A percentile compares a stretch with the other conserved stretches of the same genome.
Conservation (phyloP, 2,797 vertebrate species). For the Florisuga fusca region DNA sequence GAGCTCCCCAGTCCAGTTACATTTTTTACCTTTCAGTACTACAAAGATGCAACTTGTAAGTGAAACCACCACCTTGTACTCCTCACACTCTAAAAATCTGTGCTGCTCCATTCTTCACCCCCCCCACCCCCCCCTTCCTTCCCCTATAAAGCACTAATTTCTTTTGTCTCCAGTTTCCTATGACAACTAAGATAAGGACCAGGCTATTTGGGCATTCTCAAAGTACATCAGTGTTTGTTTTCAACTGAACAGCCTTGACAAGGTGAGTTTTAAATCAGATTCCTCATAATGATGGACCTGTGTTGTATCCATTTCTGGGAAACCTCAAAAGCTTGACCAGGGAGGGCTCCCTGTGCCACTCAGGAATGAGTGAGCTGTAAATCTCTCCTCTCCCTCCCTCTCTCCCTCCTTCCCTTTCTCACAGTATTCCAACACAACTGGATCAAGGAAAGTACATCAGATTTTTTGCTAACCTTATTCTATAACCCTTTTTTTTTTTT, state of each 20-base stretch:
- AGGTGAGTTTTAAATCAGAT: not conserved
- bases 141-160: not conserved
- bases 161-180: not conserved
- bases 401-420: not conserved
- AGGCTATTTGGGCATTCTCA: not conserved
- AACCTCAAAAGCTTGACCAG: not conserved
- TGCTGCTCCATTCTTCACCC: accelerated
- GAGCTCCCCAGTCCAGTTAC: not conserved
- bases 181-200: not conserved
- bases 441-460: not conserved
- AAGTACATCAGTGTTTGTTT: not conserved
- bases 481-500: not conserved
- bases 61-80: not conserved
- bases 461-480: not conserved
- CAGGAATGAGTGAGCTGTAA: not conserved
- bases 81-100: accelerated
- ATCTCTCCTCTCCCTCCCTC: not conserved
- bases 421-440: not conserved
- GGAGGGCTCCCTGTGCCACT: accelerated
- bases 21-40: not conserved
- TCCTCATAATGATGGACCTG: accelerated
- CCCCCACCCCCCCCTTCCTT: too few species aligned
- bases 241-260: not conserved
- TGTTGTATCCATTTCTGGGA: not conserved
- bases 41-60: not conserved